These are phyloP conservation scores for Erpornis zantholeuca DNA, from an alignment of 2,113 vertebrate genomes.

Conservation along the genomic window DNA sequence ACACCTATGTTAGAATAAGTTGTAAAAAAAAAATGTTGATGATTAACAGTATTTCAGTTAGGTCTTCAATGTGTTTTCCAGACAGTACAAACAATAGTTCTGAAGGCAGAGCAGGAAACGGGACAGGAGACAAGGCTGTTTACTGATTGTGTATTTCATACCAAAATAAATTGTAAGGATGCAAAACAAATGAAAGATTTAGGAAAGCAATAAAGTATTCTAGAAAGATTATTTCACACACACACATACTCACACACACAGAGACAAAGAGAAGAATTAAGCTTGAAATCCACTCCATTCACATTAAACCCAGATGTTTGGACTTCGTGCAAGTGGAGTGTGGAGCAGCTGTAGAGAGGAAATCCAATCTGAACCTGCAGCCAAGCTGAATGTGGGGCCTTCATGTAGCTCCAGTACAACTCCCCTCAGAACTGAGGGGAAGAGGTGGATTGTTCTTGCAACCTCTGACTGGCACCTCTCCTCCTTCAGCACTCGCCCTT, in stretches of 20 bases:
- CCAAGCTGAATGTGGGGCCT: constrained; percentile 12
- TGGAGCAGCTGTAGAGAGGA: constrained; percentile 28
- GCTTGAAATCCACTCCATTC: not conserved
- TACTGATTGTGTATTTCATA: not conserved
- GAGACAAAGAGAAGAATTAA: constrained; percentile 16
- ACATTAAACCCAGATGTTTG: constrained; percentile 50
- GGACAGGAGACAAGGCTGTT: not conserved
- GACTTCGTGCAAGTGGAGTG: not conserved
- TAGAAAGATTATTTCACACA: not conserved
- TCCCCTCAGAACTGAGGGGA: not conserved
- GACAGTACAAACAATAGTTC: not conserved
- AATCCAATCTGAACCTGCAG: constrained; percentile 13
- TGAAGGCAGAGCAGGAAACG: not conserved
- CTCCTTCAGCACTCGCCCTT: rapidly evolving
- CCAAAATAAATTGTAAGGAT: not conserved
- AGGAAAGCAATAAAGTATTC: not conserved
- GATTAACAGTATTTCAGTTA: not conserved
- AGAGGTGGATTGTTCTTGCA: not conserved
- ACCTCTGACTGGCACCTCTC: not conserved
- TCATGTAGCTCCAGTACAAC: not conserved
- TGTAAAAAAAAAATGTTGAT: not conserved
- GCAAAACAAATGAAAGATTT: not conserved
- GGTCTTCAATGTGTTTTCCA: not conserved
- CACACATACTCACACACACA: not conserved
- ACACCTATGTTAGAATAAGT: not conserved